Percentiles rank a stretch among this genome's conserved stretches.
Conservation (phyloP, 2,888 invertebrate species). For the Nemurella pictetii region DNA sequence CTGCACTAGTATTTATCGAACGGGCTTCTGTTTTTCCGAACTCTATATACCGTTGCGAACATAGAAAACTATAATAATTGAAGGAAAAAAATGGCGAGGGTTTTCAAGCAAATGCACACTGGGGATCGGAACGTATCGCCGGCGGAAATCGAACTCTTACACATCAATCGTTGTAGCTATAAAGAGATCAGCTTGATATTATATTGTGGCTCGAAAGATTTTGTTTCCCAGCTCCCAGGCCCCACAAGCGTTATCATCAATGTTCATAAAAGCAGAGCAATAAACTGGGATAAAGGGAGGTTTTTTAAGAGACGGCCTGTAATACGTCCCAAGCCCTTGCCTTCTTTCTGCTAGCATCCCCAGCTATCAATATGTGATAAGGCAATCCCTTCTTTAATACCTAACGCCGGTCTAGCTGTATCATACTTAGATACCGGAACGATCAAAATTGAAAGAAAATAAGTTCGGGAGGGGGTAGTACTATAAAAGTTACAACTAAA, state of each 20-base stretch:
- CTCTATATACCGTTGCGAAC: too few relatives aligned
- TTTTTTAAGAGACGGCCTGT: background rate
- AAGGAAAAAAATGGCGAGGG: too few relatives aligned
- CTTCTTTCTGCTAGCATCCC: background rate
- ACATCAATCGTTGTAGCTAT: background rate
- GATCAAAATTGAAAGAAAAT: too few relatives aligned
- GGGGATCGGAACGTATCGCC: too few relatives aligned
- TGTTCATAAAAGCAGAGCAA: conserved; percentile 11
- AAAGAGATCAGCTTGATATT: background rate
- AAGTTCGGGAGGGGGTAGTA: too few relatives aligned
- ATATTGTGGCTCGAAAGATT: background rate
- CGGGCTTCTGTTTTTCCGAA: too few relatives aligned
- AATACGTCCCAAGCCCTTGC: background rate
- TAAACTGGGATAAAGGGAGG: background rate
- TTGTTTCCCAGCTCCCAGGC: background rate
- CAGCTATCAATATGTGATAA: background rate
- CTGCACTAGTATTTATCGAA: too few relatives aligned
- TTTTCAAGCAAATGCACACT: too few relatives aligned
- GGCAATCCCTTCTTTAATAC: background rate
- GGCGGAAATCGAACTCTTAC: background rate
- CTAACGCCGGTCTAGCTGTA: background rate
- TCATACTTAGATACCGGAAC: too few relatives aligned
- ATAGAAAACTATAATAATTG: too few relatives aligned
- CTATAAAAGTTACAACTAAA: too few relatives aligned
- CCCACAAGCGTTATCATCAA: background rate